Base-by-base conservation (phyloP, 23 tunicate genomes). In the Oikopleura vanhoeffeni region DNA sequence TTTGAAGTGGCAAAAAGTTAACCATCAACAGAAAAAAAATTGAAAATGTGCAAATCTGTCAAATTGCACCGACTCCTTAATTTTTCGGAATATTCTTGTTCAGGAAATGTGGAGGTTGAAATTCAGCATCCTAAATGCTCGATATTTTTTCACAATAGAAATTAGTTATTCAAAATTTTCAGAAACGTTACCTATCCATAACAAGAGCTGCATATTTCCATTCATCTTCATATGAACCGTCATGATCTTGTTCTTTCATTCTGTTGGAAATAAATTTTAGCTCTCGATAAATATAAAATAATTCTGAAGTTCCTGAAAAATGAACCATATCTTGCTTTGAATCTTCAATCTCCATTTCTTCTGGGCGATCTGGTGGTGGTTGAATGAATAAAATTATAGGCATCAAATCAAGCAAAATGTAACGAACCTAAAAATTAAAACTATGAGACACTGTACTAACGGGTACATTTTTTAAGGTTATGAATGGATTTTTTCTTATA, bases 201-300 rank as follows among this genome's bases (percentile, higher is more conserved):
- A 71, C 79, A 2, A 71, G 38, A 18, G 79, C 79, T 33, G 79
- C 79, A 38, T 71, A 71, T 71, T 71, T 71, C 79, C 79, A 71
- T 38, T 71, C 79, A 32, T 71, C 79, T 71, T 71, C 38, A 28
- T 28, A 71, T 4, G 38, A 24, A 13, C 38, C 38, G 4, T 24
- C 38, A 30, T 28, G 3, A 2, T 71, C 79, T 32, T 71, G 79
- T 38, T 24, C 38, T 28, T 38, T 28, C 38, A 71, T 28, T 33
- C 79, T 33, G 35, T 71, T 38, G 38, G 79, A 71, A 18, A 71
- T 71, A 71, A 71, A 71, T 71, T 32, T 28, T 18, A 71, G 38
- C 38, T 71, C 79, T 24, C 32, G 27, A 71, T 71, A 71, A 71
- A 71, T 71, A 32, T 13, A 71, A 30, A 18, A 71, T 18, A 71